Conservation (phyloP, 2,888 invertebrate species). For the Boloria selene region DNA sequence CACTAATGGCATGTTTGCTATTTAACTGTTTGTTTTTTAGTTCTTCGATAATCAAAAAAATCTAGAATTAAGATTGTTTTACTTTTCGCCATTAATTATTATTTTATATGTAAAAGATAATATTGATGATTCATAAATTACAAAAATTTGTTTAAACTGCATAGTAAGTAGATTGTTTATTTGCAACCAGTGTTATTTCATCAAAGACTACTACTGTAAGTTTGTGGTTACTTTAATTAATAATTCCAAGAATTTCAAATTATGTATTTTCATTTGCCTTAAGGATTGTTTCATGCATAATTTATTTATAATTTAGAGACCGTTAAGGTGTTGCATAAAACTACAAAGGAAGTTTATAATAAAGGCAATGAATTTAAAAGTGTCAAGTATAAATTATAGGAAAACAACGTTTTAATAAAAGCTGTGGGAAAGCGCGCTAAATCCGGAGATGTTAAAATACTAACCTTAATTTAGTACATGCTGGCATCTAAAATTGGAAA, state of each 20-base stretch:
- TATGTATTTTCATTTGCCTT: background rate
- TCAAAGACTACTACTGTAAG: background rate
- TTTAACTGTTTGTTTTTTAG: no score
- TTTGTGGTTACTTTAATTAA: background rate
- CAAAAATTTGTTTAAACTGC: no score
- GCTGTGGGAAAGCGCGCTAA: slow-evolving; percentile 28
- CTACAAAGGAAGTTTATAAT: slow-evolving; percentile 28
- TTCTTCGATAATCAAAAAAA: no score
- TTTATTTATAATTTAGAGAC: slow-evolving; percentile 15
- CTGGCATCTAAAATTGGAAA: slow-evolving; percentile 35
- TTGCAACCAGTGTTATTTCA: background rate
- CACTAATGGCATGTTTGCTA: no score
- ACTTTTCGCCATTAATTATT: no score
- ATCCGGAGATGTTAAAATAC: slow-evolving; percentile 38
- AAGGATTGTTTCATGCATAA: slow-evolving; percentile 19
- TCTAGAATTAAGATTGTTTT: no score
- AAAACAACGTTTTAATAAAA: slow-evolving; percentile 41
- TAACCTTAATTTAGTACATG: slow-evolving; percentile 36
- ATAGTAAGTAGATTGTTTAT: no score
- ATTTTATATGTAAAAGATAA: no score
- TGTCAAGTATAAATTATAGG: slow-evolving; percentile 38
- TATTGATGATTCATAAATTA: no score
- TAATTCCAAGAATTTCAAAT: slow-evolving; percentile 3
- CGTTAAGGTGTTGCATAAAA: slow-evolving; percentile 26
- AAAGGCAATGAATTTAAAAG: slow-evolving; percentile 37